phyloP scores from a whole-genome alignment of 2,797 vertebrate genomes.

The Taenioides sp. region DNA sequence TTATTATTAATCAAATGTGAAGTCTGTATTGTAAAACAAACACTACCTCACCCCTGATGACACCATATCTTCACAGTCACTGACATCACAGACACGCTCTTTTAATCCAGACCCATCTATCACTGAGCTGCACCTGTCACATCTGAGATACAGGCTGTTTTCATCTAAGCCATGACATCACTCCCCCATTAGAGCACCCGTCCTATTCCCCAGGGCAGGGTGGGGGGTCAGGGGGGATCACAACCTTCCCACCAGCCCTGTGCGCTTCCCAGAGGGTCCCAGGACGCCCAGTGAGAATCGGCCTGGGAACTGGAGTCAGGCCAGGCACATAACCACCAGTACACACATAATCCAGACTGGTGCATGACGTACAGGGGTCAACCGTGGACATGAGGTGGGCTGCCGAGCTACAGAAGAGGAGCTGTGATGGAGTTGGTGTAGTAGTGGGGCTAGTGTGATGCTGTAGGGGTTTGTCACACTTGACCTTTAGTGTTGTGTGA shows the following conservation, averaged over 20 bases:
- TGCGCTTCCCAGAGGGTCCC: constrained; percentile 65
- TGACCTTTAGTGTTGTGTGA: neutral
- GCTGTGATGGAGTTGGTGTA: neutral
- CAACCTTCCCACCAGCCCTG: constrained; percentile 77
- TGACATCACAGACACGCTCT: constrained; percentile 14
- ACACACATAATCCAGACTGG: neutral
- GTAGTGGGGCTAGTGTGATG: neutral
- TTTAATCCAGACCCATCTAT: constrained; percentile 38
- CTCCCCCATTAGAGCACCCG: constrained; percentile 64
- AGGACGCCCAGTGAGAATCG: neutral
- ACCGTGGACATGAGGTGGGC: neutral
- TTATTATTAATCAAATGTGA: too few species aligned
- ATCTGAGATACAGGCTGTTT: constrained; percentile 60
- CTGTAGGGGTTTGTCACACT: neutral
- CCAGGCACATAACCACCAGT: neutral
- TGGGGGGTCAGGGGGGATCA: constrained; percentile 62
- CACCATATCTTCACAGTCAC: neutral
- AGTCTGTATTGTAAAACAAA: neutral
- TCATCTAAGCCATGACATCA: constrained; percentile 69
- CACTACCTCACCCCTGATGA: neutral
- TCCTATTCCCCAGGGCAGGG: constrained; percentile 48
- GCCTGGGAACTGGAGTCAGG: constrained; percentile 7
- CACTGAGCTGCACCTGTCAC: constrained; percentile 49
- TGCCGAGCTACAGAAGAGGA: neutral
- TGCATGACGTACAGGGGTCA: neutral